These are phyloP conservation scores for Strix uralensis DNA, from an alignment of 2,113 vertebrate genomes.

Conservation along the genomic window DNA sequence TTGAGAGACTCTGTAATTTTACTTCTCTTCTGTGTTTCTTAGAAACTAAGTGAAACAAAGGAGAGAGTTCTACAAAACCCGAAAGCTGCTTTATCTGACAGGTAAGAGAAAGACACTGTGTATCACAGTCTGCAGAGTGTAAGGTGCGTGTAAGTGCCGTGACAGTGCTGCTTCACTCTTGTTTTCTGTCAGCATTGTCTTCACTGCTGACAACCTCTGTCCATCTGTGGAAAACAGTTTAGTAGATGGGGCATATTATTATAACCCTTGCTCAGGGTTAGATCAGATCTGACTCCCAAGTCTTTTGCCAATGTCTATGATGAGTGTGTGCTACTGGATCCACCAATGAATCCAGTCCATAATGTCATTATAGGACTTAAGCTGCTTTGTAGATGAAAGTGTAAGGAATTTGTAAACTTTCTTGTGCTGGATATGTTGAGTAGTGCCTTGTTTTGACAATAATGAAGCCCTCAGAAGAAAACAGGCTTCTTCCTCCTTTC, in stretches of 20 bases:
- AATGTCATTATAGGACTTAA: neutral
- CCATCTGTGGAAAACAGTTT: neutral
- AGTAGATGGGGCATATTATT: neutral
- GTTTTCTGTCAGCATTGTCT: neutral
- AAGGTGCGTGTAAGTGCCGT: neutral
- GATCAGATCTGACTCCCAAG: neutral
- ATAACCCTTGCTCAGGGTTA: neutral
- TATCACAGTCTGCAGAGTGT: neutral
- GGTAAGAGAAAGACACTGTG: neutral
- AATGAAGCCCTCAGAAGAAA: neutral
- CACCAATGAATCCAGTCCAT: neutral
- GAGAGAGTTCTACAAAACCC: neutral
- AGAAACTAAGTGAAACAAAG: slow-evolving; percentile 31
- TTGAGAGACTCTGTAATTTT: neutral
- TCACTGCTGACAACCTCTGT: neutral
- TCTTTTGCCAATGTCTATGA: neutral
- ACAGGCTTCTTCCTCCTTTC: neutral
- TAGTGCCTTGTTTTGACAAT: neutral
- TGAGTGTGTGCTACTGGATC: neutral
- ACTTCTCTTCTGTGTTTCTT: neutral
- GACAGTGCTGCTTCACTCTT: neutral
- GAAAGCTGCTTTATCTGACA: neutral
- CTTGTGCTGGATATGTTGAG: neutral
- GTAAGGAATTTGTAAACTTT: neutral
- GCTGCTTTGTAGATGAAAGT: neutral